Evolutionary conservation across 2,888 invertebrate genomes (phyloP).

Genomic region (Crepidodera aurea): DNA sequence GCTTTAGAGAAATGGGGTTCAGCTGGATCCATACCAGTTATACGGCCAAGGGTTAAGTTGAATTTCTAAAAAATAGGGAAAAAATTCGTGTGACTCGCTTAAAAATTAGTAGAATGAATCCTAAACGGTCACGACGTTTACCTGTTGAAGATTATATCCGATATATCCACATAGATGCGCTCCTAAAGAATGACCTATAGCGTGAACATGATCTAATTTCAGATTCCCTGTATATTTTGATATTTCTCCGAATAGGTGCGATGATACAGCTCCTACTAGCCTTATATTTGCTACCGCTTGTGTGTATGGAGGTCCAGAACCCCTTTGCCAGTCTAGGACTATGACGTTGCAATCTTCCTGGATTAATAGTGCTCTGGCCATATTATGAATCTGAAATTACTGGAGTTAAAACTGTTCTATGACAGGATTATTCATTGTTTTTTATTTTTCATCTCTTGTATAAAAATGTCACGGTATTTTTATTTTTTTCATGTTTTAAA

Average conservation of each 20-base stretch:
- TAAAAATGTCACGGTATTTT: too few relatives aligned
- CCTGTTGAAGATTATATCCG: conserved; percentile 77
- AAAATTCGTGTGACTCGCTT: too few relatives aligned
- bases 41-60: conserved; percentile 76
- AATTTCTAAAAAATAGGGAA: conserved; percentile 71
- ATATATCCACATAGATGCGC: conserved; percentile 86
- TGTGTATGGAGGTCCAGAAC: conserved; percentile 87
- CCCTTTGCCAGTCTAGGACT: conserved; percentile 86
- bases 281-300: conserved; percentile 93
- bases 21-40: conserved; percentile 91
- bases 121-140: too few relatives aligned
- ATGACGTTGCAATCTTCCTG: conserved; percentile 78
- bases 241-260: conserved; percentile 69
- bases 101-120: neutral
- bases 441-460: too few relatives aligned
- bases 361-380: conserved; percentile 76
- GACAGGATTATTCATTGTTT: too few relatives aligned
- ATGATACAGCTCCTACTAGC: conserved; percentile 84
- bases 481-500: too few relatives aligned
- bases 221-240: conserved; percentile 58
- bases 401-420: too few relatives aligned
- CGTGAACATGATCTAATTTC: conserved; percentile 75
- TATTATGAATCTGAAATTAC: conserved; percentile 71
- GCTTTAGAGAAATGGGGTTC: conserved; percentile 90
- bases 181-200: conserved; percentile 87